phyloP scores from a whole-genome alignment of 2,888 invertebrate species.

The Dryomyza anilis region DNA sequence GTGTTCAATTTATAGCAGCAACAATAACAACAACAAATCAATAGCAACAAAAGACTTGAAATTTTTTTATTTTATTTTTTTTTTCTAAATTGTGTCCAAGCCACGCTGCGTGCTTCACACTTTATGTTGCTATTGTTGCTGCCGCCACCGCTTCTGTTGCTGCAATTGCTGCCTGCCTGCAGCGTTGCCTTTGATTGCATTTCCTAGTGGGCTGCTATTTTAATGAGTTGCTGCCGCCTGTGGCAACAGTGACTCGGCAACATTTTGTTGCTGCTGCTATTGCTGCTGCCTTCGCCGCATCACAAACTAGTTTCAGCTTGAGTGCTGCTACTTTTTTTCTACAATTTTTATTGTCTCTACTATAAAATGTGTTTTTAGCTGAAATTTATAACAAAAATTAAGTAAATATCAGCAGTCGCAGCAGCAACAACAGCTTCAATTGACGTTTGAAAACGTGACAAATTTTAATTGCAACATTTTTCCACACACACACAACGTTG shows the following conservation, averaged over 20 bases:
- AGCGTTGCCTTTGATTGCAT: not conserved
- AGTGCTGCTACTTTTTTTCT: not conserved
- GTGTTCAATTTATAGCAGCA: slow-evolving; percentile 19
- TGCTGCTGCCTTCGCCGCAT: no score
- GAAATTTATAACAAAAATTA: slow-evolving; percentile 2
- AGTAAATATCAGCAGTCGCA: not conserved
- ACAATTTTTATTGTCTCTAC: not conserved
- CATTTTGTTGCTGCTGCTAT: not conserved
- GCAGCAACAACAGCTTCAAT: slow-evolving; percentile 16
- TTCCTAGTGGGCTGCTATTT: slow-evolving; percentile 11
- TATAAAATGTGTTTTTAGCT: no score
- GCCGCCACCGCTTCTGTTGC: no score
- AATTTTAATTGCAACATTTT: slow-evolving; percentile 20
- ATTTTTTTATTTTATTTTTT: no score
- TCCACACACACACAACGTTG: not conserved
- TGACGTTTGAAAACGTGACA: slow-evolving; percentile 30
- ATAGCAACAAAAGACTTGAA: no score
- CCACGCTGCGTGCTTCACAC: not conserved
- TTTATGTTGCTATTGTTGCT: no score
- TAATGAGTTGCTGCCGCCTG: slow-evolving; percentile 19
- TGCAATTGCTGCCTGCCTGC: no score
- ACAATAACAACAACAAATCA: slow-evolving; percentile 23
- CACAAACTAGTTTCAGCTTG: not conserved
- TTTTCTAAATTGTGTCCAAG: not conserved
- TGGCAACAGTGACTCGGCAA: not conserved